Base-by-base conservation (phyloP, 2,888 invertebrate species). In the Pasiphila rectangulata region DNA sequence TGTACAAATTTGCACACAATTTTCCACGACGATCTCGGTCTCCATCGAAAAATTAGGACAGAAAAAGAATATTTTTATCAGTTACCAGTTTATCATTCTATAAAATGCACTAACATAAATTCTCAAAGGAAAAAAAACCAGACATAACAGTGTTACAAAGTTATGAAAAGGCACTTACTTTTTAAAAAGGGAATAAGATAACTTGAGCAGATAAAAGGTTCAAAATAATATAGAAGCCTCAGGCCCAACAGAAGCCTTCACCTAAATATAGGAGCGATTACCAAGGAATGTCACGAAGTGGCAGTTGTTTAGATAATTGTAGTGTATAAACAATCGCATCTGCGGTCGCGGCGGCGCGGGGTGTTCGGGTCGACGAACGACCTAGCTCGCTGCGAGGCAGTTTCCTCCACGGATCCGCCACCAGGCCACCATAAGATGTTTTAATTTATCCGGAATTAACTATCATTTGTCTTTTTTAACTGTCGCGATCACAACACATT, bases 281-380 rank as follows among this genome's bases (percentile, higher is more conserved):
- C 79, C 76, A 76, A 75, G 84, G 87, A 83, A 85, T 86, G 85
- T 83, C 85, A 84, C 87, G 85, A 84, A 78, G 80, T 72, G 72
- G 77, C 78, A 75, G 74, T 70, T 72, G 82, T 83, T 81, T 76
- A 75, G 83, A 80, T 84, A 81, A 85, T 85, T 73, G 72, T 66
- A 72, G 78, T 69, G 76, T 79, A 77, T 78, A 80, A 78, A 84
- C 83, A 83, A 83, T 82, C 76, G 78, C 71, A 70, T 67, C 67
- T 76, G 81, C 74, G 80, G 78, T 74, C 46, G 46, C 39, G 50
- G 46, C 56, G 49, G 46, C 57, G 45, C n/a, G 25, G 30, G 37
- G 24, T 50, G 61, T 37, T 53, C 63, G 78, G 86, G 87, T 86
- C 84, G 84, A 77, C 73, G 85, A 86, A 87, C 87, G 86, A 83